These are phyloP conservation scores for Holothuria scabra DNA, from an alignment of 53 echinoderm and acorn worm species.

Conservation along the genomic window DNA sequence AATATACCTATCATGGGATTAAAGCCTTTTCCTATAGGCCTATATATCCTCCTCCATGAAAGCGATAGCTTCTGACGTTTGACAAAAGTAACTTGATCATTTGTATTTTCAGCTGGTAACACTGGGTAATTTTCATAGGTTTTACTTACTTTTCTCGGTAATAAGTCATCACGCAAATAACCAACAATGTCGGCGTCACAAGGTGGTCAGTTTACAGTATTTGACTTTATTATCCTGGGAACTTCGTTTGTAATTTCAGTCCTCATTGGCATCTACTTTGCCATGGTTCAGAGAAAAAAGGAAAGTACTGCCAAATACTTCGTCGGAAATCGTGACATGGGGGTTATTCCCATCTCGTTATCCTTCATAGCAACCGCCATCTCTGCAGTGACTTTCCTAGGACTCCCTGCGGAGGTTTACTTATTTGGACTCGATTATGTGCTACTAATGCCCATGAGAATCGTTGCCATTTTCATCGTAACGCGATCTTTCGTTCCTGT, in stretches of 20 bases:
- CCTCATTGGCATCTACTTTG: conserved; percentile 33
- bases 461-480: conserved; percentile 19
- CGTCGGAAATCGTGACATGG: conserved; percentile 24
- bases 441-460: neutral
- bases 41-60: too few species aligned
- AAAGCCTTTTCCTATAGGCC: too few species aligned
- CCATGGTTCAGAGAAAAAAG: neutral
- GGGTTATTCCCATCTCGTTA: neutral
- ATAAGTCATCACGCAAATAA: too few species aligned
- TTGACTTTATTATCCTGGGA: conserved; percentile 18
- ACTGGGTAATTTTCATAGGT: too few species aligned
- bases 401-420: conserved; percentile 24
- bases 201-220: conserved; percentile 5
- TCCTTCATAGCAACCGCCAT: conserved; percentile 29
- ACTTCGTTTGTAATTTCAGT: conserved; percentile 14
- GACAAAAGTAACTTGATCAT: too few species aligned
- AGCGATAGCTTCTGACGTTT: too few species aligned
- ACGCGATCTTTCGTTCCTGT: conserved; percentile 1
- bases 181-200: neutral
- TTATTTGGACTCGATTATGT: conserved; percentile 21
- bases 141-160: too few species aligned
- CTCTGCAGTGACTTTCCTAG: conserved; percentile 28
- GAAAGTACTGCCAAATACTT: conserved; percentile 11
- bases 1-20: too few species aligned
- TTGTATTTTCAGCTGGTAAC: too few species aligned